Evolutionary conservation across 1,140 invertebrate genomes (phyloP).

Genomic region (Hypsibius dujardini): DNA sequence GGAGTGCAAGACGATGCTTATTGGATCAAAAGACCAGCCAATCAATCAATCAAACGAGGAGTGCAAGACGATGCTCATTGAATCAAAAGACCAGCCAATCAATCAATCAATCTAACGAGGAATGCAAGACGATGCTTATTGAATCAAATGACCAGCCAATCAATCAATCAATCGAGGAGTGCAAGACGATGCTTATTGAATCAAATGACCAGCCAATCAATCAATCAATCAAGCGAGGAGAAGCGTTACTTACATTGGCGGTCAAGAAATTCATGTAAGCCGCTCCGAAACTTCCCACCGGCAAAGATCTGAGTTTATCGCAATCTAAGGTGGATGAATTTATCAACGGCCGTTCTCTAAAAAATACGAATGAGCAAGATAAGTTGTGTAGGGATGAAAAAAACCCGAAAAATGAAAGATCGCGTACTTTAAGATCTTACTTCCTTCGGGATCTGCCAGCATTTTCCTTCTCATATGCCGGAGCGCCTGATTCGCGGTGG

Average conservation of each 20-base stretch:
- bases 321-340: conserved; percentile 64
- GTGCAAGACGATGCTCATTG: no score
- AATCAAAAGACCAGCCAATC: no score
- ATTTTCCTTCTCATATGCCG: conserved; percentile 48
- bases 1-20: no score
- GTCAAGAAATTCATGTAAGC: conserved; percentile 63
- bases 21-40: no score
- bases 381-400: conserved; percentile 16
- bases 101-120: no score
- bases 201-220: no score
- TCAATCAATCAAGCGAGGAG: conserved; percentile 20
- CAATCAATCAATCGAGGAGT: no score
- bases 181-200: no score
- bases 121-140: no score
- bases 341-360: conserved; percentile 58
- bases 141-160: no score
- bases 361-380: conserved; percentile 20
- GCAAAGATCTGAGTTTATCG: conserved; percentile 47
- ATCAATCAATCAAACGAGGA: no score
- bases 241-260: conserved; percentile 43
- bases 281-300: conserved; percentile 60
- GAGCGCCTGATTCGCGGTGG: conserved; percentile 54
- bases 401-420: conserved; percentile 15
- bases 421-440: conserved; percentile 42
- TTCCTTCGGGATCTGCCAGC: conserved; percentile 46